Base-by-base conservation (phyloP, 2,113 vertebrate genomes). In the Amazona vittata region DNA sequence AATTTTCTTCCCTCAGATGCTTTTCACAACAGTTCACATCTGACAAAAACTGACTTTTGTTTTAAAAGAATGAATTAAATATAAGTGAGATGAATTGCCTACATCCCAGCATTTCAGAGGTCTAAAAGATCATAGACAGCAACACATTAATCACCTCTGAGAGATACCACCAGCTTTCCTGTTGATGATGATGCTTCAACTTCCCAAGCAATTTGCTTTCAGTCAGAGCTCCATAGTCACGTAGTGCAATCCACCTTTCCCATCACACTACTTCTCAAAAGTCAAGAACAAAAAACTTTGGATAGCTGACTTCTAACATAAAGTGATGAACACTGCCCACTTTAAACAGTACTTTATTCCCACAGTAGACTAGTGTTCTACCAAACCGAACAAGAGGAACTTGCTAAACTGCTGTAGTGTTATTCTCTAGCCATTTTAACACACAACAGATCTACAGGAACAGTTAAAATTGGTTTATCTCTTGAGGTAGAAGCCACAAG, bases 401-500 rank as follows among this genome's bases (percentile, higher is more conserved):
- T 84, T 37, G 64, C 74, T 93, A 47, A 92, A 90, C 52, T 70
- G 90, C 71, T 93, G 59, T 68, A 85, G 96, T 94, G 86, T 62
- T 91, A 64, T 64, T 86, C 90, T 83, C 59, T 28, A 77, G 75
- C 89, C 78, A 60, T 68, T 93, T 59, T 47, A 71, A 94, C 69
- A 96, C 68, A 94, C 39, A 43, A 69, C 29, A 84, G 63, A 90
- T 74, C 82, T 39, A 86, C 0, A 19, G 84, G 46, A 85, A 79
- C 83, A 97, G 86, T 97, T 95, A 96, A 95, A 92, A 95, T 80
- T 92, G 73, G 86, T 83, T 94, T 59, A 57, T 95, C 94, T 97
- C 94, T 79, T 98, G 97, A 98, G 97, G 98, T 98, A 98, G 98
- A 96, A 95, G 93, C 97, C 97, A 97, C 96, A 92, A 92, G 73